Evolutionary conservation across 2,797 vertebrate species (phyloP).

Genomic region (Prunella strophiata): DNA sequence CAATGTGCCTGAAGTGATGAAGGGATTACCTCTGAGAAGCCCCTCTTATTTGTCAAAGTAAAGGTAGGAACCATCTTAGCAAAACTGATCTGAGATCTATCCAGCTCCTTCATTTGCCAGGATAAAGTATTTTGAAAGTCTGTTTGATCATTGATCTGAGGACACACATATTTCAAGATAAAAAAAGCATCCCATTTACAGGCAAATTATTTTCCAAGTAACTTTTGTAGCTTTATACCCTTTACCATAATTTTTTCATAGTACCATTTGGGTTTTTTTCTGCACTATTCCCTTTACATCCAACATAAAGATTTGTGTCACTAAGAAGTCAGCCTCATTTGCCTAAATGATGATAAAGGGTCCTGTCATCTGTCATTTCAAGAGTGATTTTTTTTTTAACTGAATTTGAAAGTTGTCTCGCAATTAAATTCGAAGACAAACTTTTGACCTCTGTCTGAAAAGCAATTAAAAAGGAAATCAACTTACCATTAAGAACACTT

Average conservation of each 20-base stretch:
- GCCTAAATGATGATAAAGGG: not conserved
- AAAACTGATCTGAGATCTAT: constrained; percentile 3
- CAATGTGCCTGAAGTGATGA: not conserved
- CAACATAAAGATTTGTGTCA: not conserved
- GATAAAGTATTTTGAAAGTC: constrained; percentile 17
- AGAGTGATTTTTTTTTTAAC: not conserved
- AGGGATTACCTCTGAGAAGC: not conserved
- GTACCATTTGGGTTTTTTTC: not conserved
- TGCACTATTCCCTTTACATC: not conserved
- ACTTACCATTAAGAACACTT: constrained; percentile 18
- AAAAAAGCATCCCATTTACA: constrained; percentile 13
- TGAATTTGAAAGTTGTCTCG: constrained; percentile 1
- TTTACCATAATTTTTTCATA: constrained; percentile 2
- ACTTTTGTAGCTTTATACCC: constrained; percentile 9
- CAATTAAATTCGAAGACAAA: constrained; percentile 46
- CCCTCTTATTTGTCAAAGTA: not conserved
- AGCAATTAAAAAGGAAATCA: constrained; percentile 51
- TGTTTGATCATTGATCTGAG: constrained; percentile 30
- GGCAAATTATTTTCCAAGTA: constrained; percentile 29
- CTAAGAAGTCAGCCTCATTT: not conserved
- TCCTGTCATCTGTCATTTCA: not conserved
- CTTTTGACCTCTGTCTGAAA: constrained; percentile 39
- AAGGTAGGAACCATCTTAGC: not conserved
- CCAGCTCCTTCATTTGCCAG: not conserved
- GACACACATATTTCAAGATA: constrained; percentile 22